These are phyloP conservation scores for Bungarus multicinctus DNA, from an alignment of 2,113 vertebrate genomes.

Conservation along the genomic window DNA sequence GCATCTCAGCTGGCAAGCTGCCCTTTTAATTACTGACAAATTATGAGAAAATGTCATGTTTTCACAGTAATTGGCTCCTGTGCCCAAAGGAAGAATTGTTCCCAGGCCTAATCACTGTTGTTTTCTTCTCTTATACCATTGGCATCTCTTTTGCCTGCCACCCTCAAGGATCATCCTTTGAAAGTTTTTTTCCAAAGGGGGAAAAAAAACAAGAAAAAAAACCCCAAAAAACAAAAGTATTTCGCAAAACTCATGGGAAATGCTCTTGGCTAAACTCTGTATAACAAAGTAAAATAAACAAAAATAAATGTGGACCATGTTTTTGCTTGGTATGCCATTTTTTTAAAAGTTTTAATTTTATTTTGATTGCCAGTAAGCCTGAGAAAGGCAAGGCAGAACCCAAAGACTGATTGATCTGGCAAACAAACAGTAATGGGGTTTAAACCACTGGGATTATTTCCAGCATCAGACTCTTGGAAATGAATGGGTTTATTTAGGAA, in stretches of 20 bases:
- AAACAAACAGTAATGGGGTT: not conserved
- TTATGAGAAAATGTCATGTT: not conserved
- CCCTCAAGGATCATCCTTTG: not conserved
- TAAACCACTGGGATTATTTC: not conserved
- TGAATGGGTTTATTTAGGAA: not conserved
- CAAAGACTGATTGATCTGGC: not conserved
- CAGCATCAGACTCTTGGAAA: not conserved
- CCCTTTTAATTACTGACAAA: not conserved
- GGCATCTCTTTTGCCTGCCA: not conserved
- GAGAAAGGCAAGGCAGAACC: not conserved
- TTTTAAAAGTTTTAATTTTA: not conserved
- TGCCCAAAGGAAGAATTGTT: not conserved
- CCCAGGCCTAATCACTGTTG: not conserved
- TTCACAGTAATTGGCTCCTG: not conserved
- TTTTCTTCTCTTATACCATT: not conserved
- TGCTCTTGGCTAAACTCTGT: not conserved
- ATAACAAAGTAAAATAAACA: slow-evolving; percentile 1
- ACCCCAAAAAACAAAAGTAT: not conserved
- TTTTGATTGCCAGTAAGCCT: not conserved
- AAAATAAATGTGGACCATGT: not conserved
- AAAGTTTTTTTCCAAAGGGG: not conserved
- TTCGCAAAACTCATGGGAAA: not conserved
- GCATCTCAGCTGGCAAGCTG: not conserved
- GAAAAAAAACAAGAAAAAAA: not conserved
- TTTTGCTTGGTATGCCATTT: not conserved